These are phyloP conservation scores for Odontamblyopus lacepedii DNA, from an alignment of 2,797 vertebrate genomes.

Conservation along the genomic window DNA sequence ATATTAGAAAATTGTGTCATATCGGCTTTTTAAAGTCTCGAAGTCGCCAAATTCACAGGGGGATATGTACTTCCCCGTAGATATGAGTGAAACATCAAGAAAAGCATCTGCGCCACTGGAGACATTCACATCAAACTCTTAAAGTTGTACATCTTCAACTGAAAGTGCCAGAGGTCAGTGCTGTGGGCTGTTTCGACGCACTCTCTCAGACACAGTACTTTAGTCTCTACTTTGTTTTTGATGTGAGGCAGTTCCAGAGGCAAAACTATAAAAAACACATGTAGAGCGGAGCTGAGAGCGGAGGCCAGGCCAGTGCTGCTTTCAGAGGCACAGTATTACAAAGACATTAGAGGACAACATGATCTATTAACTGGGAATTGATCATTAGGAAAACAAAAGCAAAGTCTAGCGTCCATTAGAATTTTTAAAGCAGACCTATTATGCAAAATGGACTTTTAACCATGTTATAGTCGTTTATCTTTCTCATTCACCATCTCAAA, in stretches of 20 bases:
- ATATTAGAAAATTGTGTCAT: no score
- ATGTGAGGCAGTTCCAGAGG: slow-evolving; percentile 2
- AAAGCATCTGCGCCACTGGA: neutral
- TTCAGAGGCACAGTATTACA: slow-evolving; percentile 9
- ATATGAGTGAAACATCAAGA: neutral
- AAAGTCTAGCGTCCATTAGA: neutral
- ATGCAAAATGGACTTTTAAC: no score
- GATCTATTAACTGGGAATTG: neutral
- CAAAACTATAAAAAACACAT: slow-evolving; percentile 16
- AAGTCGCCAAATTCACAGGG: neutral
- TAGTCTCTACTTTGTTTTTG: neutral
- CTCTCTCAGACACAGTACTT: neutral
- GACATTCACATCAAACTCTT: neutral
- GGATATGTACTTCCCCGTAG: neutral
- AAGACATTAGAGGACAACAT: neutral
- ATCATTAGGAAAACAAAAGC: neutral
- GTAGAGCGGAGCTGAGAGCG: neutral
- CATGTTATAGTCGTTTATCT: no score
- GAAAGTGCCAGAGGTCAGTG: neutral
- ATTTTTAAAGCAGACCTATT: no score
- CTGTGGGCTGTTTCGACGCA: neutral
- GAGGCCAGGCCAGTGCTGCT: neutral
- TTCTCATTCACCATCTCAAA: no score
- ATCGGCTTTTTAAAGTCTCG: neutral
- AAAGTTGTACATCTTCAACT: neutral